Base-by-base conservation (phyloP, 2,113 vertebrate genomes). In the Cynopterus brachyotis region DNA sequence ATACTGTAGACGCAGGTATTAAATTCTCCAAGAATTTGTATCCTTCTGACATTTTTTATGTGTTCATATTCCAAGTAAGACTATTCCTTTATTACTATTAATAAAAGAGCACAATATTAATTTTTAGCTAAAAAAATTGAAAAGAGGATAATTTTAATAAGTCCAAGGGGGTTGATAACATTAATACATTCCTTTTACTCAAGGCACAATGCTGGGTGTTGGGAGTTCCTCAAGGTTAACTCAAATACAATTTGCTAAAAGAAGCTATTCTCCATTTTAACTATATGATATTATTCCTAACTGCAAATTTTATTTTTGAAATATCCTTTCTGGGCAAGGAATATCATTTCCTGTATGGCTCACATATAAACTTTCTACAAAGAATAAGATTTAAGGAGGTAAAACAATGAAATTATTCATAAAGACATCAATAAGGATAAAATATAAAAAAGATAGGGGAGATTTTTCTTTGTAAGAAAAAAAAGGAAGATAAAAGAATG, bases 101-200 rank as follows among this genome's bases (percentile, higher is more conserved):
- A 64, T 32, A 96, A 87, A 95, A 90, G 13, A 78, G 19, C 19
- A 86, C 95, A 87, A 19, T 75, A 96, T 78, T 96, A 79, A 75
- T 96, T 82, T 88, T 91, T 57, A 94, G 12, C 83, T 1, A 73
- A 89, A 87, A 93, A 62, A 89, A 66, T 70, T 89, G 35, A 83
- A 66, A 55, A 81, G 47, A 40, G 9, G n/a, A 90, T 62, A 53
- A 89, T 79, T 96, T 96, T 85, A 94, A 79, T 91, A 93, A 94
- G 2, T 91, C 22, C 20, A 70, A 91, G 4, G 9, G 32, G 12
- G 3, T 13, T 82, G 32, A 32, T 17, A 1, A 90, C 60, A 95
- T 93, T 96, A 96, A 90, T 96, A 94, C 94, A 78, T 95, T 87
- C 13, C 22, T 84, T 83, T 60, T 88, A 93, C 55, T 32, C 9